Base-by-base conservation (phyloP, 2,797 vertebrate genomes). In the Acanthurus leucopareius region DNA sequence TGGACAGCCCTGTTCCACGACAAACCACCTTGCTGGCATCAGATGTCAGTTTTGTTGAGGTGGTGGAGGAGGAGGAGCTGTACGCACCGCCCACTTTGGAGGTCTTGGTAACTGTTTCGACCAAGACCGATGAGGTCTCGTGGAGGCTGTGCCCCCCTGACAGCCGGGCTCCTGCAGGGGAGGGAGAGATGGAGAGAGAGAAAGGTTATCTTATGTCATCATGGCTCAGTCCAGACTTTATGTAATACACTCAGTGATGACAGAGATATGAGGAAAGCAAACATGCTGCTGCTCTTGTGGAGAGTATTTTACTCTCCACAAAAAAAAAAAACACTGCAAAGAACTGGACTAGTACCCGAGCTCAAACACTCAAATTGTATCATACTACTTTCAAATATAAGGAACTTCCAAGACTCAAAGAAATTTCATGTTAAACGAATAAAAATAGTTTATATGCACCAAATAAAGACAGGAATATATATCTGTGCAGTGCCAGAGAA, bases 121-220 rank as follows among this genome's bases (percentile, higher is more conserved):
- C 97, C 87, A 97, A 85, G 64, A 98, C 97, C 0, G 97, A 98
- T 17, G 98, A 99, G 0, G 97, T 98, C 93, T 99, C 98, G 0
- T 98, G 98, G 80, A 99, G 96, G 89, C 98, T 99, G 95, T 99
- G 98, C 20, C 98, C 98, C 2, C 98, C 98, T 0, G 98, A 99
- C 48, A 99, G 94, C 60, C 98, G 95, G 0, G 92, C 85, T 47
- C 98, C 98, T 99, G 79, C 3, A 17, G 68, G 10, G 62, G 59
- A 35, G 57, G 22, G 13, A 69, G 53, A 69, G 52, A 75, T 28
- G 66, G 38, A 73, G n/a, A 70, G 14, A 70, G 10, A 71, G 45
- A 70, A 8, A 68, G 56, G 47, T 89, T 66, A 88, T 70, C 54
- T 72, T 74, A 88, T 81, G 81, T 72, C 40, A 82, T 81, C 35